Percentiles rank a stretch among this genome's conserved stretches.
These are phyloP conservation scores for Leptopterna dolabrata DNA, from an alignment of 2,888 invertebrate species.

Conservation along the genomic window DNA sequence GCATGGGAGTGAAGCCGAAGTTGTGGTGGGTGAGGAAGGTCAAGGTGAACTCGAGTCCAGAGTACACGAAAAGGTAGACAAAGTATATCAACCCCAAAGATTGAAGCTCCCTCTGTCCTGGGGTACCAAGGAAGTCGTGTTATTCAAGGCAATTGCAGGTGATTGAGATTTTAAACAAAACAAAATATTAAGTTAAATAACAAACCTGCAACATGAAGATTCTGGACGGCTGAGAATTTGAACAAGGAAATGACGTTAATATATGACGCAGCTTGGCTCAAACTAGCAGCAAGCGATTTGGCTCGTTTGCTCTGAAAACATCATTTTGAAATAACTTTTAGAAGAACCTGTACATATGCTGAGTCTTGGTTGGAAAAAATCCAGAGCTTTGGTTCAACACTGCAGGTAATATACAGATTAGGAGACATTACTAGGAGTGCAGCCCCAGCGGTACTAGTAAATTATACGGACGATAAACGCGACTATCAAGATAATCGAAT, in stretches of 20 bases:
- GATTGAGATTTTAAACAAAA: too few relatives aligned
- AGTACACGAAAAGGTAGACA: slow-evolving; percentile 80
- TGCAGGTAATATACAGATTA: too few relatives aligned
- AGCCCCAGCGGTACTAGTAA: too few relatives aligned
- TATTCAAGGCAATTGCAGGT: too few relatives aligned
- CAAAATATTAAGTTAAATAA: too few relatives aligned
- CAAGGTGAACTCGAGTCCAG: slow-evolving; percentile 96
- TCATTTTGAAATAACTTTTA: neutral
- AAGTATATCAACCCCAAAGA: slow-evolving; percentile 85
- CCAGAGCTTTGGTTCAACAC: too few relatives aligned
- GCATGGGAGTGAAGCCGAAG: slow-evolving; percentile 91
- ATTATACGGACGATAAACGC: too few relatives aligned
- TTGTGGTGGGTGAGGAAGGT: slow-evolving; percentile 95
- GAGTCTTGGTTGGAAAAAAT: too few relatives aligned
- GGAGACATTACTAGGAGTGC: neutral
- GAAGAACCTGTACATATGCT: too few relatives aligned
- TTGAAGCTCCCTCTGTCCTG: slow-evolving; percentile 76
- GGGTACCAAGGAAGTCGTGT: slow-evolving; percentile 62
- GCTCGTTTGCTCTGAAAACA: slow-evolving; percentile 76
- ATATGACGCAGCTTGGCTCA: slow-evolving; percentile 75
- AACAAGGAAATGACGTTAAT: slow-evolving; percentile 74
- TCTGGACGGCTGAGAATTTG: slow-evolving; percentile 76
- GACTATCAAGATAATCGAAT: too few relatives aligned
- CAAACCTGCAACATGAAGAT: slow-evolving; percentile 68
- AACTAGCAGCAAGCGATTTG: slow-evolving; percentile 74